Evolutionary conservation across 2,797 vertebrate species (phyloP).

Genomic region (Liparis tanakae): DNA sequence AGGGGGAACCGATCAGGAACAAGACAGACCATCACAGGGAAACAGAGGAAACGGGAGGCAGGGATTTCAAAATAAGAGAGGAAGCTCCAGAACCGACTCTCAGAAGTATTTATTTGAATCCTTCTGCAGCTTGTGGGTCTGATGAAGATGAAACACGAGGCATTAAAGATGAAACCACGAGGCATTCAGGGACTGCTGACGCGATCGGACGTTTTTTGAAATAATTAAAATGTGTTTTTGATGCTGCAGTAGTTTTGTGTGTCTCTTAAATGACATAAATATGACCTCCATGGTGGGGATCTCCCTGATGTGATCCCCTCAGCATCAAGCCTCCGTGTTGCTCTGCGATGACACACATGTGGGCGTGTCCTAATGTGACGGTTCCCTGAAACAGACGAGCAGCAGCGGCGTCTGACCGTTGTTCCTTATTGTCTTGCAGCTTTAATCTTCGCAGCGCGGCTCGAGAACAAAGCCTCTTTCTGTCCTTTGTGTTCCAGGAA

Average conservation of each 20-base stretch:
- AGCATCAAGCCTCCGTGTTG: slow-evolving; percentile 11
- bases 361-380: neutral
- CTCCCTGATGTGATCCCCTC: slow-evolving; percentile 7
- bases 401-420: neutral
- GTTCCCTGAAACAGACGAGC: neutral
- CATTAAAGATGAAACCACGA: slow-evolving; percentile 2
- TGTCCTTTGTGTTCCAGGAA: neutral
- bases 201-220: slow-evolving; percentile 6
- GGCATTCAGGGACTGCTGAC: slow-evolving; percentile 16
- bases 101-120: slow-evolving; percentile 5
- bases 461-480: neutral
- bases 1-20: too few relatives aligned
- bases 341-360: slow-evolving; percentile 9
- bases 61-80: too few relatives aligned
- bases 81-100: neutral
- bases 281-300: neutral
- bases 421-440: neutral
- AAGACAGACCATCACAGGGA: too few relatives aligned
- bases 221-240: neutral
- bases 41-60: too few relatives aligned
- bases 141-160: slow-evolving; percentile 7
- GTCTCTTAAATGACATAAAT: slow-evolving; percentile 9
- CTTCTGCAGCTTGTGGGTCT: neutral
- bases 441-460: neutral
- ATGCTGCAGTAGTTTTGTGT: slow-evolving; percentile 20